Base-by-base conservation (phyloP, 2,888 invertebrate genomes). In the Urechis unicinctus region DNA sequence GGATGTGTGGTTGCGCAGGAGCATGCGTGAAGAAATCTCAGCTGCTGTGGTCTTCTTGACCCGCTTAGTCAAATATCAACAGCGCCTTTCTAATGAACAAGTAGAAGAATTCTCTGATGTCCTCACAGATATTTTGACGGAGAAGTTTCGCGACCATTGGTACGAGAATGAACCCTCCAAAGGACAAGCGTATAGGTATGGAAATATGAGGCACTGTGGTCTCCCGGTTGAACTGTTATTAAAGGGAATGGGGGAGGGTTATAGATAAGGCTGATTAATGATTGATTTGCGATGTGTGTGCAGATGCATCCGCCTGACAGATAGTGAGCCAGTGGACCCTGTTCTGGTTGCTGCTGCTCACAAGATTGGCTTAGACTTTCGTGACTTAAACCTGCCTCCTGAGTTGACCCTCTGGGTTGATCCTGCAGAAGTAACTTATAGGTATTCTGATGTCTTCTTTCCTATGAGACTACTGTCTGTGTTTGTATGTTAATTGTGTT, bases 361-460 rank as follows among this genome's bases (percentile, higher is more conserved):
- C 13, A 17, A 17, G 22, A 6, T 6, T 6, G 22, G 22, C 6
- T 6, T 45, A 13, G 17, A 21, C 45, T 45, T 13, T 21, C 45
- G 45, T 17, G 45, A 45, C 22, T 21, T 45, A 21, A 9, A 45
- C 6, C 22, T 45, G 6, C 45, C 45, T 17, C 6, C 45, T 17
- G 45, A 45, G 21, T 45, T 45, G 17, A 45, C 22, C 21, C 45
- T 45, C 17, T 45, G 45, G 45, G 21, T 45, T 45, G 45, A 45
- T 21, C 45, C 45, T 45, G 45, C 6, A 21, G 45, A 45, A 21
- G 45, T 45, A 6, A 45, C 22, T 21, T 45, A 21, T 21, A 45
- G 45, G 45, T 45, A 9, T 13, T 9, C 22, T 6, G 6, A 45
- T 45, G 6, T 9, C 6, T 6, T 45, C 45, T 9, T 45, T 6